A percentile compares a stretch with the other conserved stretches of the same genome.
These are phyloP conservation scores for Gavia stellata DNA, from an alignment of 2,113 vertebrate genomes.

Conservation along the genomic window DNA sequence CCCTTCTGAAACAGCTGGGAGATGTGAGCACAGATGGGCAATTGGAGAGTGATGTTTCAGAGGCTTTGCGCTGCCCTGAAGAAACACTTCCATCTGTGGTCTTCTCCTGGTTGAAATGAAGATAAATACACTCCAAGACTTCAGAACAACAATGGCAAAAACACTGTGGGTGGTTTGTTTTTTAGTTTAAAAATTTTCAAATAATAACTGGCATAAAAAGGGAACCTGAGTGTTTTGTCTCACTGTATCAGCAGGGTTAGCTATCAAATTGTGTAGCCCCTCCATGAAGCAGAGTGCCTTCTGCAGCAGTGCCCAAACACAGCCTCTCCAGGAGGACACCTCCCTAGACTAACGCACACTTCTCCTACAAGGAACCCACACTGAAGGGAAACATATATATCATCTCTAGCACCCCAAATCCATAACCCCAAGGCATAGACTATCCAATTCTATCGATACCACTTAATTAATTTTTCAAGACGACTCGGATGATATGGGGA, in stretches of 20 bases:
- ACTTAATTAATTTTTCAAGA: background rate
- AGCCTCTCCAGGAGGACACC: background rate
- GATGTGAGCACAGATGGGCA: fast-evolving
- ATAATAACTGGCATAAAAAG: background rate
- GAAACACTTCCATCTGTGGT: background rate
- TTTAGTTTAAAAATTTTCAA: background rate
- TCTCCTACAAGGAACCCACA: fast-evolving
- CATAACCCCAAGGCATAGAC: background rate
- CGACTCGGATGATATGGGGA: background rate
- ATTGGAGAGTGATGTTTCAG: background rate
- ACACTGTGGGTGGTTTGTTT: background rate
- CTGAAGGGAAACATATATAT: background rate
- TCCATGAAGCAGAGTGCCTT: background rate
- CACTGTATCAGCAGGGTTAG: background rate
- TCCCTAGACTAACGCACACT: background rate
- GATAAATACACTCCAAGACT: background rate
- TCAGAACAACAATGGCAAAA: background rate
- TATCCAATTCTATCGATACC: background rate
- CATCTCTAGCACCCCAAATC: background rate
- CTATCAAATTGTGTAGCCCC: background rate
- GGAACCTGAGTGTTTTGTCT: background rate
- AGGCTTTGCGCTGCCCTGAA: background rate
- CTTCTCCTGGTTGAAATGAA: background rate
- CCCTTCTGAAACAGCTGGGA: background rate
- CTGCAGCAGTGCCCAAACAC: background rate